Evolutionary conservation across 2,888 invertebrate genomes (phyloP), one percentile per base, ranked within the genome.

Genomic region (Cataglyphis cursor): DNA sequence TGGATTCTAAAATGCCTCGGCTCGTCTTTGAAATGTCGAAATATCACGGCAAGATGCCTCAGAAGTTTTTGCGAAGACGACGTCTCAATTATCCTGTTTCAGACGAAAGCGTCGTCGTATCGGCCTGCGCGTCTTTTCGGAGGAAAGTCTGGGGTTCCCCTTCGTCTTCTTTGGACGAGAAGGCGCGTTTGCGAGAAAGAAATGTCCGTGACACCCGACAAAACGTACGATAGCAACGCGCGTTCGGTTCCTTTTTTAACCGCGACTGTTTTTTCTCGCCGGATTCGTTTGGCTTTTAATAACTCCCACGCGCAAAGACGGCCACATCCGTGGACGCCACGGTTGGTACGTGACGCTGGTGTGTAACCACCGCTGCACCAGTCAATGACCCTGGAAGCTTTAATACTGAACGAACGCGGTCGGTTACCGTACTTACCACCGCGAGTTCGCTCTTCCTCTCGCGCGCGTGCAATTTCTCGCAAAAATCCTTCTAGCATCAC

Each of bases 301-400:
- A 92, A 92, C 92, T 91, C 90, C 90, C 90, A 91, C 92, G 90
- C 90, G 86, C 75, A 87, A 89, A 89, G 84, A 82, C 87, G 82
- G 59, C 74, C 78, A 70, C 86, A 84, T 78, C 80, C 57, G 65
- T 64, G 65, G 74, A 76, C 65, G 76, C 57, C 73, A 51, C 62
- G 81, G n/a, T 68, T 59, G 65, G 73, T 72, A 70, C 80, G 83
- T 85, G 90, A 85, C 82, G 80, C 84, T 82, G 85, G 8, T 38
- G 44, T 84, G 72, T 86, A 89, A 86, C 90, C 74, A 90, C 59
- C 84, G 82, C 85, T 86, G 92, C 91, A 90, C 92, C 93, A 93
- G 93, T 93, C 93, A 93, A 93, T 93, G 93, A 93, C 93, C 93
- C 93, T 92, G 92, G 31, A 31, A 65, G 72, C 88, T 86, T 89